A percentile compares a stretch with the other conserved stretches of the same genome.
Evolutionary conservation across 2,113 vertebrate species (phyloP).

Genomic region (Tragelaphus buxtoni): DNA sequence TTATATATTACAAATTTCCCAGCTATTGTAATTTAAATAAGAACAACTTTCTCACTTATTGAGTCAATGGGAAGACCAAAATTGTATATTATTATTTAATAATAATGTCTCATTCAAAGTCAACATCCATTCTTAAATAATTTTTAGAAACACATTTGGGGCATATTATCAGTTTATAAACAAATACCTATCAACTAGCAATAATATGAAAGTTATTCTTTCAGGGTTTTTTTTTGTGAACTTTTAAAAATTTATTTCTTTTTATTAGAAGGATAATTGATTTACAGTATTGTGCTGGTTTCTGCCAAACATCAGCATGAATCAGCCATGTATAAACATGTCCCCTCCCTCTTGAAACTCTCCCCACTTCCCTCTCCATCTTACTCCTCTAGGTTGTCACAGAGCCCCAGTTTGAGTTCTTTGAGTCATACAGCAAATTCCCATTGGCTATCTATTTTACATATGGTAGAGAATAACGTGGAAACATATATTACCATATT

Average conservation of each 20-base stretch:
- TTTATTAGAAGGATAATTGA: not conserved
- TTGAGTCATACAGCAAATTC: not conserved
- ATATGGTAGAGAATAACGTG: not conserved
- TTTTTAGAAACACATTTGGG: not conserved
- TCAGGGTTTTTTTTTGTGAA: rapidly evolving
- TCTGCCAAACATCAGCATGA: not conserved
- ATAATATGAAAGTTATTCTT: not conserved
- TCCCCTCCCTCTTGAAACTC: not conserved
- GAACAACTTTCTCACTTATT: not conserved
- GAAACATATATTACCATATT: not conserved
- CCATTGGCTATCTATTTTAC: not conserved
- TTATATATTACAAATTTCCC: not conserved
- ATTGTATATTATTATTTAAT: not conserved
- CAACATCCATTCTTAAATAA: not conserved
- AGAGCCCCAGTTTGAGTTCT: not conserved
- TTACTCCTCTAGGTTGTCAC: not conserved
- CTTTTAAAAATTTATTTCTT: not conserved
- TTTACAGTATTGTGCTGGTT: not conserved
- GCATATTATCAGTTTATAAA: not conserved
- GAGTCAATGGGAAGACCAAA: not conserved
- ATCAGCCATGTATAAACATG: not conserved
- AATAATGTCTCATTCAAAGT: not conserved
- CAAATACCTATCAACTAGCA: not conserved
- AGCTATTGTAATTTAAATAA: not conserved
- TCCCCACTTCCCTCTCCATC: not conserved